Conservation (phyloP, 2,113 vertebrate genomes). For the Kryptolebias marmoratus region DNA sequence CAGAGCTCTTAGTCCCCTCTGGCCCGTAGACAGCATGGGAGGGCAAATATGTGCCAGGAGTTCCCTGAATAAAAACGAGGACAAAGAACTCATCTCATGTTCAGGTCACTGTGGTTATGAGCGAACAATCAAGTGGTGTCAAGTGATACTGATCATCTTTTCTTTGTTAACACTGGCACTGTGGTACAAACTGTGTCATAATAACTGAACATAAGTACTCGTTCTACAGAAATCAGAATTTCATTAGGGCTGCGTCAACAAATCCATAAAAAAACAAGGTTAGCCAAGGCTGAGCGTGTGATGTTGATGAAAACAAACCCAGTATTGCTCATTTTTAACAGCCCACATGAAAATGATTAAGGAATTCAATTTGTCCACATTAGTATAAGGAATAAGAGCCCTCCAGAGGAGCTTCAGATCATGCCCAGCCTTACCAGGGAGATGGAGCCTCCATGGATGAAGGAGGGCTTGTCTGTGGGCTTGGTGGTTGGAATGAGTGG, state of each 20-base stretch:
- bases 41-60: slow-evolving; percentile 94
- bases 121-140: slow-evolving; percentile 7
- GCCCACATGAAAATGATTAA: neutral
- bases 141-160: slow-evolving; percentile 2
- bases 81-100: slow-evolving; percentile 13
- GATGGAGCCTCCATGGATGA: slow-evolving; percentile 97
- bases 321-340: neutral
- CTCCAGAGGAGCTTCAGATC: no score
- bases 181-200: neutral
- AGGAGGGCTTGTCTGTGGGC: slow-evolving; percentile 96
- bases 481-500: slow-evolving; percentile 99
- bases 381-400: neutral
- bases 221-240: neutral
- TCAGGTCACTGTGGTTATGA: slow-evolving; percentile 10
- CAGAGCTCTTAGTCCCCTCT: slow-evolving; percentile 89
- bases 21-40: slow-evolving; percentile 89
- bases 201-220: neutral
- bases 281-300: neutral
- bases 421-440: slow-evolving; percentile 86
- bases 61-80: slow-evolving; percentile 83
- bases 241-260: neutral
- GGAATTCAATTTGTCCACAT: slow-evolving; percentile 1
- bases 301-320: slow-evolving; percentile 6
- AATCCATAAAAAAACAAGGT: neutral
- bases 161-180: neutral